A percentile compares a stretch with the other conserved stretches of the same genome.
phyloP scores from a whole-genome alignment of 2,888 invertebrate genomes.

The Synanthedon vespiformis region DNA sequence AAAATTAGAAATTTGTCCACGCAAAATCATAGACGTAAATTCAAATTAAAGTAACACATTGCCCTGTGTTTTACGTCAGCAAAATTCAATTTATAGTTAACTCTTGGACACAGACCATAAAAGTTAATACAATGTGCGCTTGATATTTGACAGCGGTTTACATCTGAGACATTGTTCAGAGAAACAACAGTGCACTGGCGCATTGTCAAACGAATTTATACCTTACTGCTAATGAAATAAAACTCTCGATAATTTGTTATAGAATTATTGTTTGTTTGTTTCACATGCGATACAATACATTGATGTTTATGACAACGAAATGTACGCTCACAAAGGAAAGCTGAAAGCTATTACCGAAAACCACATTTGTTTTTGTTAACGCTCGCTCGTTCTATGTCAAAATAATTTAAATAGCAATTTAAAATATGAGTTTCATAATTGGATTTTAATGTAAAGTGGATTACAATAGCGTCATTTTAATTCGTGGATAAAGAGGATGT shows the following conservation, averaged over 20 bases:
- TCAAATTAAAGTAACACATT: not conserved
- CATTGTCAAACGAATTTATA: not conserved
- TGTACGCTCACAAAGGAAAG: constrained; percentile 10
- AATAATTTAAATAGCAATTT: too few relatives aligned
- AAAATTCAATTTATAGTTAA: constrained; percentile 8
- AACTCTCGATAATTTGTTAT: not conserved
- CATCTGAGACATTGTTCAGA: constrained; percentile 3
- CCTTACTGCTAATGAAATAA: not conserved
- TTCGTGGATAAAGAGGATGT: too few relatives aligned
- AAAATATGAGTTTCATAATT: too few relatives aligned
- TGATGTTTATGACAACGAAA: constrained; percentile 10
- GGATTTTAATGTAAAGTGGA: too few relatives aligned
- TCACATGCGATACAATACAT: constrained; percentile 5
- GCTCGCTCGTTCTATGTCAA: too few relatives aligned
- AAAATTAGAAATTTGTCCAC: too few relatives aligned
- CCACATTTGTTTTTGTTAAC: too few relatives aligned
- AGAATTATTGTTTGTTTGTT: not conserved
- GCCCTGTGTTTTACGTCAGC: constrained; percentile 2
- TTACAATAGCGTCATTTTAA: too few relatives aligned
- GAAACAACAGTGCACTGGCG: not conserved
- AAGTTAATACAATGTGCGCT: constrained; percentile 7
- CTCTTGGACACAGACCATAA: constrained; percentile 7
- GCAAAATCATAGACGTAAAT: not conserved
- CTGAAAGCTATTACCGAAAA: not conserved
- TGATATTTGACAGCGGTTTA: constrained; percentile 9